A percentile compares a stretch with the other conserved stretches of the same genome.
These are phyloP conservation scores for Rhodophaea formosa DNA, from an alignment of 2,888 invertebrate species.

Conservation along the genomic window DNA sequence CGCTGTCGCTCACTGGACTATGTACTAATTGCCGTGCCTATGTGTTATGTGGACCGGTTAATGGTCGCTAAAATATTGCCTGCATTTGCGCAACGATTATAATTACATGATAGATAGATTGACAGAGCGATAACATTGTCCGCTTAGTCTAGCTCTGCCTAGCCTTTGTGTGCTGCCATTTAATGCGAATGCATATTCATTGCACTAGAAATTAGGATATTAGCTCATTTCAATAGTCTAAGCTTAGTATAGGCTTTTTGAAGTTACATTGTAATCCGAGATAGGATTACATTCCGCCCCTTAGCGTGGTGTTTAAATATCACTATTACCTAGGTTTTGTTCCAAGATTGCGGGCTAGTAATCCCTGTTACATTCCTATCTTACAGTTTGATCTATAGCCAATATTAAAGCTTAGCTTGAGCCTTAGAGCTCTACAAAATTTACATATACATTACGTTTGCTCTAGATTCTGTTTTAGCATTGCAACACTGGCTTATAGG, in stretches of 20 bases:
- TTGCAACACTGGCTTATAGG: conserved; percentile 54
- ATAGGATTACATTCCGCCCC: conserved; percentile 5
- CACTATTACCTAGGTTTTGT: conserved; percentile 9
- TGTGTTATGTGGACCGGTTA: conserved; percentile 63
- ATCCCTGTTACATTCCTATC: conserved; percentile 34
- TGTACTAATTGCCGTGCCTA: conserved; percentile 71
- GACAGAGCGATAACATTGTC: conserved; percentile 57
- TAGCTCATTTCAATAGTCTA: conserved; percentile 6
- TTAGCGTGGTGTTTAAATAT: conserved; percentile 2
- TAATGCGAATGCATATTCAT: conserved; percentile 9
- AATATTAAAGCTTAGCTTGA: conserved; percentile 48
- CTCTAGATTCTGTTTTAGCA: conserved; percentile 55
- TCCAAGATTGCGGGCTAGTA: conserved; percentile 10
- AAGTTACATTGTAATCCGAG: neutral
- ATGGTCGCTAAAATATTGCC: conserved; percentile 62
- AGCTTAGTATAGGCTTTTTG: neutral
- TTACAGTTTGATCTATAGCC: conserved; percentile 45
- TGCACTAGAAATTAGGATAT: conserved; percentile 6
- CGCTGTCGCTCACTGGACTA: conserved; percentile 71
- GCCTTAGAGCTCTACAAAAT: conserved; percentile 54
- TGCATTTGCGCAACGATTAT: conserved; percentile 58
- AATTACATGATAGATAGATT: conserved; percentile 60
- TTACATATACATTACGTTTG: conserved; percentile 65
- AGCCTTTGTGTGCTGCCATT: conserved; percentile 32
- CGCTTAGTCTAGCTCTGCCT: conserved; percentile 39